Conservation (phyloP, 2,888 invertebrate genomes). For the Cyaniris semiargus region DNA sequence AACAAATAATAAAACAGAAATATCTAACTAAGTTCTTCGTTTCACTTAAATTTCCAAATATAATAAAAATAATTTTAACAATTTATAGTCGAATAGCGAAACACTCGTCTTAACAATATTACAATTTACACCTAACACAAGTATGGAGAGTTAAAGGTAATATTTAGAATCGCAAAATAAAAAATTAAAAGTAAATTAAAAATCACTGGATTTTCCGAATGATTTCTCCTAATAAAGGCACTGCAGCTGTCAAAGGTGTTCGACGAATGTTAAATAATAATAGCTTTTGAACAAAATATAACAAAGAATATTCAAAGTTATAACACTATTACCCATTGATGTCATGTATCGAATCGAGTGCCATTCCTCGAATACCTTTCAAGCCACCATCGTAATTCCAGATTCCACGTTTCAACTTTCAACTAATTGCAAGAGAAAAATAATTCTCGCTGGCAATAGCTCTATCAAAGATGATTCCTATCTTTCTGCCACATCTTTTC, state of each 20-base stretch:
- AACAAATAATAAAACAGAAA: constrained; percentile 70
- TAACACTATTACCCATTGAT: constrained; percentile 15
- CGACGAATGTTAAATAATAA: constrained; percentile 6
- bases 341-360: constrained; percentile 8
- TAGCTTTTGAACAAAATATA: not conserved
- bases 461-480: constrained; percentile 21
- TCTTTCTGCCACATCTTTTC: not conserved
- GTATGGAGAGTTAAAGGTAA: constrained; percentile 41
- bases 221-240: constrained; percentile 34
- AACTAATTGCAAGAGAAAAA: constrained; percentile 15
- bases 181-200: constrained; percentile 28
- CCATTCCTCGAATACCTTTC: constrained; percentile 23
- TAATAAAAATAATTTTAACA: constrained; percentile 52
- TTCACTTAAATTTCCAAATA: constrained; percentile 46
- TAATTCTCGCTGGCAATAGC: not conserved
- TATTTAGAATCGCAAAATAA: constrained; percentile 36
- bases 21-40: constrained; percentile 51
- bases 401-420: not conserved
- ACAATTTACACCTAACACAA: constrained; percentile 47
- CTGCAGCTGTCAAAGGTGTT: constrained; percentile 32
- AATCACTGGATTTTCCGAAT: constrained; percentile 32
- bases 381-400: not conserved
- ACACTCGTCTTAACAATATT: constrained; percentile 49
- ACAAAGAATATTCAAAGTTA: not conserved
- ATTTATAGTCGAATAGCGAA: constrained; percentile 49